phyloP scores from a whole-genome alignment of 2,888 invertebrate species.

The Cantharis lateralis region DNA sequence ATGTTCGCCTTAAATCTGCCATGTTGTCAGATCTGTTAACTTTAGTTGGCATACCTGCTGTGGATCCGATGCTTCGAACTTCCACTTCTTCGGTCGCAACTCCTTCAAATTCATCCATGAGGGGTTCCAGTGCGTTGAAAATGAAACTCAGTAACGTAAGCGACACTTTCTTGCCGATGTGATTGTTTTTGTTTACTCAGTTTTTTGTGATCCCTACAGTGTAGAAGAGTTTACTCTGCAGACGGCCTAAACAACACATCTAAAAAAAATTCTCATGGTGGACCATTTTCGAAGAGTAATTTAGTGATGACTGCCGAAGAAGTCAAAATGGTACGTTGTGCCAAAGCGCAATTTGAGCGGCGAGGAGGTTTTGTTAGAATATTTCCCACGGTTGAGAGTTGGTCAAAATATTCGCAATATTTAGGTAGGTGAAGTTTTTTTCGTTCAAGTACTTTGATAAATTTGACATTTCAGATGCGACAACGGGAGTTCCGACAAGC shows the following conservation, averaged over 20 bases:
- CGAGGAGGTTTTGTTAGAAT: conserved; percentile 89
- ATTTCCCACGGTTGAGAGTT: conserved; percentile 87
- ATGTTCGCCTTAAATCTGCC: conserved; percentile 90
- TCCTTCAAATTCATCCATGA: conserved; percentile 26
- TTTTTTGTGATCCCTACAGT: conserved; percentile 40
- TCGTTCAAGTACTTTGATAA: not conserved
- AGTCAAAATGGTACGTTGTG: conserved; percentile 73
- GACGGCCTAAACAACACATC: conserved; percentile 62
- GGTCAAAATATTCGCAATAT: conserved; percentile 81
- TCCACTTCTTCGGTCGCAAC: conserved; percentile 35
- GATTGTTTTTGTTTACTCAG: not conserved
- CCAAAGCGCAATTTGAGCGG: conserved; percentile 78
- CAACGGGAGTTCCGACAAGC: conserved; percentile 75
- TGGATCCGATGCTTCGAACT: conserved; percentile 67
- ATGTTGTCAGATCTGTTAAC: conserved; percentile 89
- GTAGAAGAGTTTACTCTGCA: conserved; percentile 74
- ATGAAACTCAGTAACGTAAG: conserved; percentile 51
- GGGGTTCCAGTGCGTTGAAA: conserved; percentile 38
- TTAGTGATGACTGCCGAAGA: conserved; percentile 73
- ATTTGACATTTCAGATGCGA: conserved; percentile 61
- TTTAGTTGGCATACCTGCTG: conserved; percentile 84
- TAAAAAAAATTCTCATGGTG: conserved; percentile 49
- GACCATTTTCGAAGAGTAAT: conserved; percentile 45
- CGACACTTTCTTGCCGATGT: not conserved
- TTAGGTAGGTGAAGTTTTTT: conserved; percentile 59